Base-by-base conservation (phyloP, 2,797 vertebrate species). In the Leptoclinus maculatus region DNA sequence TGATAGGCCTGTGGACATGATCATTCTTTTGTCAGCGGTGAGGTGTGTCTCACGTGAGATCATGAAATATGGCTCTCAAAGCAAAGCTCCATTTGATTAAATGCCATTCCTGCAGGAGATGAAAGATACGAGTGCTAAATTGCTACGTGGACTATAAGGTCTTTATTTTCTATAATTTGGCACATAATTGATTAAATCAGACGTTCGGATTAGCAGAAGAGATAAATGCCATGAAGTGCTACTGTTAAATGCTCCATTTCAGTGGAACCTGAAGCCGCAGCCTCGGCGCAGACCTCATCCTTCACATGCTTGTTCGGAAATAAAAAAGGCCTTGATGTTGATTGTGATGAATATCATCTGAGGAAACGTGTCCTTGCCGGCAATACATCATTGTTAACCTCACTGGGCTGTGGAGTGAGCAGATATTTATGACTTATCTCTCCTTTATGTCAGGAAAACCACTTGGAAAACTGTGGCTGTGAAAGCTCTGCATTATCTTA, bases 311-410 rank as follows among this genome's bases (percentile, higher is more conserved):
- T 90, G 85, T 90, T 88, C 84, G 86, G 68, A 76, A 84, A 78
- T 76, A 83, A 80, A 89, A 89, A 81, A 83, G 76, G 63, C 83
- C 83, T 90, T 78, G 83, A 87, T 88, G 71, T 76, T 77, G 74
- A 90, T 87, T 83, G 82, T 88, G 88, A 91, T 86, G 70, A 89
- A 85, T 92, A 80, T 82, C 29, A 59, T 66, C 54, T 80, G 60
- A 78, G 79, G 78, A 86, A 82, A 67, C 2, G 6, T 68, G 70
- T 71, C 80, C 70, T 69, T 64, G 56, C 74, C 39, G 17, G 76
- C 60, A 66, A 68, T 86, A 66, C 74, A 82, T 92, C 85, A 85
- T 54, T 84, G 84, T 82, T 88, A 89, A 67, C 78, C 73, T 76
- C 78, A 64, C 4, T 16, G 78, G 39, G 74, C 78, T 75, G n/a